Evolutionary conservation across 1,140 invertebrate species (phyloP).

Genomic region (Drosophila albomicans): DNA sequence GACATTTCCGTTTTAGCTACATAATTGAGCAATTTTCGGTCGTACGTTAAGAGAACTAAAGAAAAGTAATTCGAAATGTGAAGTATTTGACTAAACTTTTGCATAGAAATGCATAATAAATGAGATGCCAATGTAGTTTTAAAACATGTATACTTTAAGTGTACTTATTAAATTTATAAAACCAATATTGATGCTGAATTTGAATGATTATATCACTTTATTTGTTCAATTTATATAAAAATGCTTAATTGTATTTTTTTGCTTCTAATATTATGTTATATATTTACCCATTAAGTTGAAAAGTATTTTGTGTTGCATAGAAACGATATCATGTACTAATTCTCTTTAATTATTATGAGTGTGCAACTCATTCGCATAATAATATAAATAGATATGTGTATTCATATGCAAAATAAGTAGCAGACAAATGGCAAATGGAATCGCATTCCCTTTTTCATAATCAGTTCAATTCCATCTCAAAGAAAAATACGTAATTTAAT

Average conservation of each 20-base stretch:
- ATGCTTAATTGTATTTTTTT: too few relatives aligned
- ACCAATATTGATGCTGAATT: too few relatives aligned
- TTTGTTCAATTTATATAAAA: too few relatives aligned
- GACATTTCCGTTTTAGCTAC: constrained; percentile 61
- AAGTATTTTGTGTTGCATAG: too few relatives aligned
- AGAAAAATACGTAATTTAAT: constrained; percentile 49
- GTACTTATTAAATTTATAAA: too few relatives aligned
- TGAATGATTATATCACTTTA: too few relatives aligned
- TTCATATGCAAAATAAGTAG: constrained; percentile 12
- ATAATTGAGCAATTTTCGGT: constrained; percentile 56
- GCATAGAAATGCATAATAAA: constrained; percentile 4
- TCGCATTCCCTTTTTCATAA: constrained; percentile 40
- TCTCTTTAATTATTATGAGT: background rate
- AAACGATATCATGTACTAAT: too few relatives aligned
- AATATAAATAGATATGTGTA: constrained; percentile 2
- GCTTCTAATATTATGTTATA: too few relatives aligned
- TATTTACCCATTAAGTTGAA: too few relatives aligned
- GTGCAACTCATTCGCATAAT: background rate
- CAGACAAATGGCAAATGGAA: constrained; percentile 34
- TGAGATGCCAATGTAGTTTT: background rate
- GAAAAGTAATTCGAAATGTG: constrained; percentile 26
- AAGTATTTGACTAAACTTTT: constrained; percentile 34
- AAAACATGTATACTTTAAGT: background rate
- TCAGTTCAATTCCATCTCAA: constrained; percentile 44
- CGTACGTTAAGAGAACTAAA: constrained; percentile 26